These are phyloP conservation scores for Pristionchus maxplancki DNA, from an alignment of 2,888 invertebrate species.

Conservation along the genomic window DNA sequence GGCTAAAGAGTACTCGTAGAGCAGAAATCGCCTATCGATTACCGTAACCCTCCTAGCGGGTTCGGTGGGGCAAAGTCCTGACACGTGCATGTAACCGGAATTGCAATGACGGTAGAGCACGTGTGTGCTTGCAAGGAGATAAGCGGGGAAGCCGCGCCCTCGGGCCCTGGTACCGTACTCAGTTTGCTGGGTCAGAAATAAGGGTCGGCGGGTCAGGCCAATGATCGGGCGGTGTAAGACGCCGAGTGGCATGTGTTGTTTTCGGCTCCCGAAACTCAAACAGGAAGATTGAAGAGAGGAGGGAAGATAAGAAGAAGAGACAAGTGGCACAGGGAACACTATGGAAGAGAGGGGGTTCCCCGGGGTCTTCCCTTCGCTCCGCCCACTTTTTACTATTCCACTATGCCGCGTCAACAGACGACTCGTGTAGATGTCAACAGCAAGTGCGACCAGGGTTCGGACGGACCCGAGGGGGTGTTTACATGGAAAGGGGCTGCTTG, in stretches of 20 bases:
- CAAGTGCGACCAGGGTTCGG: not conserved
- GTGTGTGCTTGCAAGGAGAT: constrained; percentile 10
- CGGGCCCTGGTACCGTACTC: not conserved
- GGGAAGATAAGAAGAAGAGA: not conserved
- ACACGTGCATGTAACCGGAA: not conserved
- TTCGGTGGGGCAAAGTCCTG: constrained; percentile 10
- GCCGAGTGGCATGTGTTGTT: not conserved
- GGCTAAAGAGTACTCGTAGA: not conserved
- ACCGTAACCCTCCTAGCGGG: not conserved
- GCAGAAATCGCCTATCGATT: not conserved
- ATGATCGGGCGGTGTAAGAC: not conserved
- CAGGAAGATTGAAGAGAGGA: not conserved
- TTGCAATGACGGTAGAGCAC: not conserved
- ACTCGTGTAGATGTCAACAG: not conserved
- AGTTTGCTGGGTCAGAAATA: not conserved
- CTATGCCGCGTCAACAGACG: not conserved
- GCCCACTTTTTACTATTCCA: not conserved
- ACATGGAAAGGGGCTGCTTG: not conserved
- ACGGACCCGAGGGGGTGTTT: constrained; percentile 6
- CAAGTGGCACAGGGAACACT: not conserved
- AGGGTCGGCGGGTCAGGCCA: not conserved
- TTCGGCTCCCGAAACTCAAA: constrained; percentile 12
- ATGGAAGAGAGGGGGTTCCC: not conserved
- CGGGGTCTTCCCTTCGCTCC: constrained; percentile 2
- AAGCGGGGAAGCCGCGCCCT: not conserved